Base-by-base conservation (phyloP, 2,113 vertebrate species). In the Elachura formosa region DNA sequence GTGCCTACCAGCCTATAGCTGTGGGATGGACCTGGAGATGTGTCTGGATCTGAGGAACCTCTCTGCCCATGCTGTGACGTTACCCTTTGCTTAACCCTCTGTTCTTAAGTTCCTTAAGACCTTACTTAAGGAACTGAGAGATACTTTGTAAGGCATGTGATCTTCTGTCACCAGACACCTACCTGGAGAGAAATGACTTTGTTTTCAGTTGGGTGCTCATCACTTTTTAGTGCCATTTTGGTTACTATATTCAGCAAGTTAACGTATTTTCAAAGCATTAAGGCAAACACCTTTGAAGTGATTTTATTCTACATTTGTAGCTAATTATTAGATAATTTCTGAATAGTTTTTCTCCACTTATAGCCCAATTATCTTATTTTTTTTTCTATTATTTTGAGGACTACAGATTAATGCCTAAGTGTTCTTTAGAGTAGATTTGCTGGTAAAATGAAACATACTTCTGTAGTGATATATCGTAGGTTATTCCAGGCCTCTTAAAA, bases 61-160 rank as follows among this genome's bases (percentile, higher is more conserved):
- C 51, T 58, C 29, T 48, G 29, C 34, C 20, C 5, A 0, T n/a
- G 71, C 17, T 0, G 0, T 7, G 31, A 8, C 0, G 1, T 24
- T 46, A 15, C 8, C 43, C 45, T 55, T 34, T n/a, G 51, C 51
- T n/a, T n/a, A 36, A 67, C 11, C 41, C 41, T 31, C 22, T 34
- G 21, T 15, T 71, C 41, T 19, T 52, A n/a, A n/a, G n/a, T n/a
- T n/a, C n/a, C n/a, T n/a, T n/a, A 40, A 77, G 29, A 46, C 36
- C 14, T 87, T 54, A 61, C 43, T 82, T 54, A 51, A 80, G 40
- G 43, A 75, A 33, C 40, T 9, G 43, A 80, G 49, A 28, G 8
- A 11, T 43, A 19, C 2, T 4, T 8, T 12, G 3, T 28, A 14
- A 59, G 49, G 29, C 4, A 1, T n/a, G 23, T 56, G 31, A 16